Base-by-base conservation (phyloP, 2,888 invertebrate genomes). In the Apocheima hispidaria region DNA sequence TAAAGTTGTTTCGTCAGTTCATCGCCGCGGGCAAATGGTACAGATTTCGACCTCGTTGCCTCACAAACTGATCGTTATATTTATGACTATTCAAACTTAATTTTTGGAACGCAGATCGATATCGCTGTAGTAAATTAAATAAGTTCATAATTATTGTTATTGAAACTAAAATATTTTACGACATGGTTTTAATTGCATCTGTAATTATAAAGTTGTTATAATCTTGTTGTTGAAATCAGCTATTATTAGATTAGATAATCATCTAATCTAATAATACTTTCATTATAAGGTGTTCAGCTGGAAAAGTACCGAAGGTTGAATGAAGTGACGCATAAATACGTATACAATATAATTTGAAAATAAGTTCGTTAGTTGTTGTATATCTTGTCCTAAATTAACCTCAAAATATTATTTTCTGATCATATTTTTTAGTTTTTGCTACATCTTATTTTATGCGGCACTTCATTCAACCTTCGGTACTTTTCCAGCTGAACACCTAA, bases 1-100 rank as follows among this genome's bases (percentile, higher is more conserved):
- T 60, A 48, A 48, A 30, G 46, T 36, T 44, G 21, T 63, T 68
- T 60, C 63, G 38, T 68, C 68, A 63, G 33, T 14, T 20, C 41
- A 62, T 56, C 56, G 60, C 64, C 66, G 36, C 33, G 52, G 55
- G 64, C 48, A 33, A 48, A 16, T 43, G 36, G 18, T 36, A 43
- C 60, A 60, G 53, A 50, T 49, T 28, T 54, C 9, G 60, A 43
- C n/a, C 49, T 36, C 10, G 14, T 54, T 54, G 41, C 60, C 9
- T 26, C 38, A 59, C 46, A 14, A 7, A 9, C n/a, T 18, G 16
- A 7, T 51, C 28, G 36, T 21, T 38, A 59, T 33, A 12, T 48
- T 59, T 44, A 40, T 18, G 30, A 38, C 18, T 38, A 33, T 44
- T 21, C 30, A 16, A 23, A 20, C 53, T 40, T 59, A 20, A 36